These are phyloP conservation scores for Caenorhabditis sp. DNA, from an alignment of 2,888 invertebrate genomes.

Conservation along the genomic window DNA sequence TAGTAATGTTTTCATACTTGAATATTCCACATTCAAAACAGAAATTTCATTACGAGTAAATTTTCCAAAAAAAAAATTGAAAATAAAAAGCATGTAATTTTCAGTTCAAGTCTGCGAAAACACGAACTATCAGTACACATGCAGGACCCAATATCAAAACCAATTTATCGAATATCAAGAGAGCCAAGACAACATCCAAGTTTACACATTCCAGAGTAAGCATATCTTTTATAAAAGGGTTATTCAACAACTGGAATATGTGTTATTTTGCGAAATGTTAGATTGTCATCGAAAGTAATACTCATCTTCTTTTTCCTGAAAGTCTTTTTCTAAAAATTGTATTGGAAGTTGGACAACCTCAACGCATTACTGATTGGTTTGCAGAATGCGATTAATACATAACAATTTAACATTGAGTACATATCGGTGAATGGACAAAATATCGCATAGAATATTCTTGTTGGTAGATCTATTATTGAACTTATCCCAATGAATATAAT, in stretches of 20 bases:
- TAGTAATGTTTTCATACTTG: no score
- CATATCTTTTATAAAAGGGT: slow-evolving; percentile 10
- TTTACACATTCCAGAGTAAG: slow-evolving; percentile 1
- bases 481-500: neutral
- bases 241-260: neutral
- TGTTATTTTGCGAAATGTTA: neutral
- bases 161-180: slow-evolving; percentile 3
- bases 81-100: neutral
- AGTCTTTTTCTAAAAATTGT: neutral
- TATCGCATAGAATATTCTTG: neutral
- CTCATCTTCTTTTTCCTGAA: neutral
- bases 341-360: neutral
- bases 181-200: neutral
- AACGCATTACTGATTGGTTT: neutral
- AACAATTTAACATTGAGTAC: neutral
- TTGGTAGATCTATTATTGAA: neutral
- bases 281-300: neutral
- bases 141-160: slow-evolving; percentile 13
- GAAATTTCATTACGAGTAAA: neutral
- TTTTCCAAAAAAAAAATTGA: no score
- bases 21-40: no score
- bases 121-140: slow-evolving; percentile 47
- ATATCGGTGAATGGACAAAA: neutral
- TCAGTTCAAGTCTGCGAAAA: slow-evolving; percentile 57
- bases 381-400: neutral